Base-by-base conservation (phyloP, 2,888 invertebrate genomes). In the Theodoxus fluviatilis region DNA sequence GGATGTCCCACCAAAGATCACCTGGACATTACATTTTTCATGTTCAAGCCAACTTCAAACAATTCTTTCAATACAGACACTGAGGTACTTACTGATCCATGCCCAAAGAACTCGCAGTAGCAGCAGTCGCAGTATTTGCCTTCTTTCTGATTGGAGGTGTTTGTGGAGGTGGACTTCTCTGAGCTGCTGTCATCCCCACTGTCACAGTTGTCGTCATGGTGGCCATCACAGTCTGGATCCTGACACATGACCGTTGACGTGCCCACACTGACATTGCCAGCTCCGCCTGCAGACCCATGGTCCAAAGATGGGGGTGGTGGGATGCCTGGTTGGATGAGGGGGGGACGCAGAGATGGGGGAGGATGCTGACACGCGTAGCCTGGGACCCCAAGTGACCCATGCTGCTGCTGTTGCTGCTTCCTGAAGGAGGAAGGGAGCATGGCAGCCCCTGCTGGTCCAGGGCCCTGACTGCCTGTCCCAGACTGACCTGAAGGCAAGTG, bases 91-190 rank as follows among this genome's bases (percentile, higher is more conserved):
- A 87, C 87, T 79, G 84, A 91, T 70, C 92, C 92, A 78, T 93
- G 93, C 57, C 93, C 93, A 79, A 93, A 93, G n/a, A 93, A 92
- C 78, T 93, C 93, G 84, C 93, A 93, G 82, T 93, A 93, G 82
- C 93, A 93, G 83, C 93, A 93, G 71, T 92, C 92, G 85, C 93
- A 93, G 80, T 89, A 89, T 78, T 88, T 87, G 61, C 87, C 87
- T 77, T 88, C 89, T 73, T 86, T 86, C 79, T 86, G 86, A 75
- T 83, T 86, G 12, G 86, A 85, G 43, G 87, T 84, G 22, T 88
- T 87, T 2, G 88, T 88, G 47, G 89, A 88, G 49, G 88, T 88
- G 69, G 88, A 88, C 71, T 87, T 84, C 75, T 88, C 88, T 25
- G 88, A 88, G 73, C 88, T 87, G 74, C 87, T 84, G 75, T 87